Evolutionary conservation across 2,797 vertebrate species (phyloP).

Genomic region (Hirundo rustica): DNA sequence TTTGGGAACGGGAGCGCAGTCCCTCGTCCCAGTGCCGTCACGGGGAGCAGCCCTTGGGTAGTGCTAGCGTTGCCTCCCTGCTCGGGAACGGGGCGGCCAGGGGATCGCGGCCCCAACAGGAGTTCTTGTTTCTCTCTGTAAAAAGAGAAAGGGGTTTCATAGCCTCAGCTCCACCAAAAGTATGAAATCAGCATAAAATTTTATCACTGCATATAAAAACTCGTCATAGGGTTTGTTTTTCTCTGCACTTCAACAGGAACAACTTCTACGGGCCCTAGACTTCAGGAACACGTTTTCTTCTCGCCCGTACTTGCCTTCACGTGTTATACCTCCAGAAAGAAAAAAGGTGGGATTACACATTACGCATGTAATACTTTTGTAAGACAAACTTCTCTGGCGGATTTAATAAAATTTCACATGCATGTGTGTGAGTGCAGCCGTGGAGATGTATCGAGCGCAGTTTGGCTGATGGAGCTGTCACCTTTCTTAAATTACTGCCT

Average conservation of each 20-base stretch:
- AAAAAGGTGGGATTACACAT: constrained; percentile 75
- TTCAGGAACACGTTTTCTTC: constrained; percentile 87
- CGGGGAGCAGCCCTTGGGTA: background rate
- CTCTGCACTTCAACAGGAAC: constrained; percentile 58
- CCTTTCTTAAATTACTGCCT: accelerated
- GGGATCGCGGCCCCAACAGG: no score
- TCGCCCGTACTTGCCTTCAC: constrained; percentile 83
- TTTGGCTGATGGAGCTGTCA: background rate
- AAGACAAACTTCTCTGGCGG: accelerated
- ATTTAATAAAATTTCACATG: accelerated
- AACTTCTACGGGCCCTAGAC: constrained; percentile 77
- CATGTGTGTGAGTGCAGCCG: background rate
- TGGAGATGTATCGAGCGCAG: accelerated
- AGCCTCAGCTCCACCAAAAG: no score
- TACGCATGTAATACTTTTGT: accelerated
- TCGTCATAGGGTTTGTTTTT: background rate
- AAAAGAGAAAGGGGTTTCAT: no score
- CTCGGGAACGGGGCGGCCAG: no score
- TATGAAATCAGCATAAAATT: background rate
- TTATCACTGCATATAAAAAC: accelerated
- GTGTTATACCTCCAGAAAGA: constrained; percentile 74
- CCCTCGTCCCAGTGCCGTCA: background rate
- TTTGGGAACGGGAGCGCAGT: background rate
- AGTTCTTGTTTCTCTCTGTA: background rate
- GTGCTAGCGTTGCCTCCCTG: background rate